Base-by-base conservation (phyloP, 2,888 invertebrate species). In the Elysia crispata region DNA sequence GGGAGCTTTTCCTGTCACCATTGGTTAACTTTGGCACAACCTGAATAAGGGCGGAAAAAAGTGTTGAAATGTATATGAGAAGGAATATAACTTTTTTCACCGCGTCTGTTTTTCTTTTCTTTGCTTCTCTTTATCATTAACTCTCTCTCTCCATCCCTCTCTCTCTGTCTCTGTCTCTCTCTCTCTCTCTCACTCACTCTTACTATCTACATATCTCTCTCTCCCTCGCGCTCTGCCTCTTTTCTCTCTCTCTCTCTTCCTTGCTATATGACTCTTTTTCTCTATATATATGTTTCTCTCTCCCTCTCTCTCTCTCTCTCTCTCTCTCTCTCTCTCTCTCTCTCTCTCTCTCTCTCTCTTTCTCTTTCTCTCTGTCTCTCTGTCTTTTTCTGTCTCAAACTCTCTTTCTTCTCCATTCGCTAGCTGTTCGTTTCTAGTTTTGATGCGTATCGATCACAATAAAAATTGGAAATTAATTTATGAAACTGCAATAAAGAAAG, bases 321-420 rank as follows among this genome's bases (percentile, higher is more conserved):
- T 28, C 18, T 49, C 50, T 69, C 70, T 69, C 77, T 60, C 31
- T 57, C 60, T 57, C 25, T 57, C 77, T 70, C 57, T 60, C 69
- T 70, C 69, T 70, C 70, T 33, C 66, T 76, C 66, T 49, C 49
- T 49, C 64, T 49, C 41, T 76, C 66, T 76, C 66, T 64, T 25
- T 76, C 66, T 64, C 64, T 76, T 15, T 54, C 54, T 57, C 57
- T 69, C 31, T 54, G 18, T 77, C 54, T 77, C 33, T 30, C 57
- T 41, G 41, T 31, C 54, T 57, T 57, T 69, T 50, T 54, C 28
- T 77, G 30, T 77, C 33, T 30, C 57, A 70, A 6, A 23, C 49
- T 11, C 54, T 50, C 73, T 23, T 25, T 50, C 49, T 50, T n/a
- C 25, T 23, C 3, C 5, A 41, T 41, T 41, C 11, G 11, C 11